These are phyloP conservation scores for Drosophila azteca DNA, from an alignment of 1,140 invertebrate species.

Conservation along the genomic window DNA sequence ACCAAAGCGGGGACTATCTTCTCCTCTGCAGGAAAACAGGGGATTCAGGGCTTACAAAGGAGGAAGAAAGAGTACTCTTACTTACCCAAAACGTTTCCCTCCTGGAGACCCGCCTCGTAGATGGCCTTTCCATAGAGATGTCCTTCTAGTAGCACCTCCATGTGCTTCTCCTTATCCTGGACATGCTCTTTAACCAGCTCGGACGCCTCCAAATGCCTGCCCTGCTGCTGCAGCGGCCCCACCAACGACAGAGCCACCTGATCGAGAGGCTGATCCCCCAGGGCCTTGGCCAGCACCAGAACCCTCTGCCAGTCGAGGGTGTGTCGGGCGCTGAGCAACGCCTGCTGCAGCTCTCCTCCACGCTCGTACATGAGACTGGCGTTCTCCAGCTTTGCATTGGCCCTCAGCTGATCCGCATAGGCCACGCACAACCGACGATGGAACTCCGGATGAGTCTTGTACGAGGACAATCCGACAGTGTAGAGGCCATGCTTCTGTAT, in stretches of 20 bases:
- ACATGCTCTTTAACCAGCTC: constrained; percentile 86
- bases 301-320: constrained; percentile 77
- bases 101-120: constrained; percentile 84
- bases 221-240: constrained; percentile 84
- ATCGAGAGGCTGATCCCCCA: constrained; percentile 35
- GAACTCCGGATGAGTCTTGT: constrained; percentile 84
- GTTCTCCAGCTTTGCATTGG: constrained; percentile 88
- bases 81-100: constrained; percentile 42
- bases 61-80: neutral
- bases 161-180: constrained; percentile 85
- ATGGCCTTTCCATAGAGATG: constrained; percentile 85
- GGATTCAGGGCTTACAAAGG: neutral
- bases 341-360: constrained; percentile 86
- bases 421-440: constrained; percentile 86
- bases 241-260: constrained; percentile 81
- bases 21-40: neutral
- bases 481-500: constrained; percentile 85
- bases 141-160: constrained; percentile 83
- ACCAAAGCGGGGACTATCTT: constrained; percentile 53
- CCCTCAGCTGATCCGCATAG: constrained; percentile 89
- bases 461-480: constrained; percentile 87
- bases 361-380: constrained; percentile 90
- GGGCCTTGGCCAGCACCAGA: constrained; percentile 68
- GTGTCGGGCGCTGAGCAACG: constrained; percentile 85
- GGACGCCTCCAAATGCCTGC: constrained; percentile 86